These are phyloP conservation scores for Selenia dentaria DNA, from an alignment of 2,888 invertebrate genomes.

Conservation along the genomic window DNA sequence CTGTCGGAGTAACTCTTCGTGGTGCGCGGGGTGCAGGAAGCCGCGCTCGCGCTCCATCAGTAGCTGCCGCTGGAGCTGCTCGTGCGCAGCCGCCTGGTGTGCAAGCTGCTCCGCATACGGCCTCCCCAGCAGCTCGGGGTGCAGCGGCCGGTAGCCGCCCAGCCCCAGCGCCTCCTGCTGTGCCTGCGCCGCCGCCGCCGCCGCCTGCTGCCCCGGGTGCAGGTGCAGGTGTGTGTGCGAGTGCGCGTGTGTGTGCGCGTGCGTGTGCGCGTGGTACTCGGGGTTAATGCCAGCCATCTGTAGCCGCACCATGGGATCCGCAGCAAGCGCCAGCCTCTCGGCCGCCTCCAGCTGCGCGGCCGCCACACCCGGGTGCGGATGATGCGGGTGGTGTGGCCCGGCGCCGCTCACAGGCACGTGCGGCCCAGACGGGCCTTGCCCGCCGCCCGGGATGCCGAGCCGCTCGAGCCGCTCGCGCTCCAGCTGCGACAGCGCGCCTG, in stretches of 20 bases:
- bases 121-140: constrained; percentile 91
- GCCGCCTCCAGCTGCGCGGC: constrained; percentile 89
- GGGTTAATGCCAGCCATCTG: constrained; percentile 96
- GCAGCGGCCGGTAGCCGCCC: constrained; percentile 85
- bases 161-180: constrained; percentile 87
- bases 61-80: constrained; percentile 93
- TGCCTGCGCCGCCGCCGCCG: constrained; percentile 74
- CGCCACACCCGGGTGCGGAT: constrained; percentile 77
- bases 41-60: constrained; percentile 92
- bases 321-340: constrained; percentile 92
- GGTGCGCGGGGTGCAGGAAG: constrained; percentile 84
- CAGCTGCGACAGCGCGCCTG: constrained; percentile 89
- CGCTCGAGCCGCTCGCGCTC: constrained; percentile 95
- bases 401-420: constrained; percentile 75
- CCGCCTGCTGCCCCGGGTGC: constrained; percentile 90
- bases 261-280: constrained; percentile 96
- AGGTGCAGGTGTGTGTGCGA: constrained; percentile 94
- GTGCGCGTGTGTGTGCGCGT: constrained; percentile 96
- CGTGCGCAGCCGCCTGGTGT: constrained; percentile 92
- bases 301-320: constrained; percentile 96
- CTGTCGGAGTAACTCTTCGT: constrained; percentile 87
- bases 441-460: constrained; percentile 89
- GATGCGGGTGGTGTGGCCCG: constrained; percentile 82
- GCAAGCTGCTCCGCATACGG: constrained; percentile 93
- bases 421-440: constrained; percentile 67